Evolutionary conservation across 1,140 invertebrate genomes (phyloP).

Genomic region (Bemisia tabaci): DNA sequence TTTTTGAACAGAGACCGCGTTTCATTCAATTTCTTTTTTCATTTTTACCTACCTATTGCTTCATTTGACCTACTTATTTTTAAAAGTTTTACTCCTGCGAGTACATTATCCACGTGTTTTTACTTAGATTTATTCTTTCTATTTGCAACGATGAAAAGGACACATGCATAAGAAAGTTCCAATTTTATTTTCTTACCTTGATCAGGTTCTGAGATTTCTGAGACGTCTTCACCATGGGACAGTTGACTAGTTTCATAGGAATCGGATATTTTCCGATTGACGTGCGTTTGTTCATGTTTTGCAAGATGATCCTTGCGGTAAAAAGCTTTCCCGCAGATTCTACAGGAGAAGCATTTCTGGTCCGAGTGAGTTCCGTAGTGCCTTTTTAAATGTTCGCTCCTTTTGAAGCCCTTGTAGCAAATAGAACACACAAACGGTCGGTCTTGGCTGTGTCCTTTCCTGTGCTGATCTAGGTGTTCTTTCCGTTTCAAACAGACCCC

Average conservation of each 20-base stretch:
- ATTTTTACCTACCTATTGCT: too few relatives aligned
- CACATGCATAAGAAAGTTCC: too few relatives aligned
- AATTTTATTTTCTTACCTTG: too few relatives aligned
- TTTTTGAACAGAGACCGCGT: too few relatives aligned
- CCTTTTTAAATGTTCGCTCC: constrained; percentile 58
- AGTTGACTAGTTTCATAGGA: not conserved
- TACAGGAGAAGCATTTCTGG: constrained; percentile 48
- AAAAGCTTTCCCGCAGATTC: constrained; percentile 54
- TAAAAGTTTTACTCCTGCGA: too few relatives aligned
- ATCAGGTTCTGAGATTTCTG: too few relatives aligned
- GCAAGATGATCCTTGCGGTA: constrained; percentile 63
- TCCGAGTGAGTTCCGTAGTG: constrained; percentile 63
- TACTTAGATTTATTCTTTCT: too few relatives aligned
- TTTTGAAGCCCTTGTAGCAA: constrained; percentile 56
- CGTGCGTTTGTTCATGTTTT: constrained; percentile 58
- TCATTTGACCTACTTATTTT: too few relatives aligned
- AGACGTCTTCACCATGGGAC: too few relatives aligned
- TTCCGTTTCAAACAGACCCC: constrained; percentile 52
- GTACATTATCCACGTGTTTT: too few relatives aligned
- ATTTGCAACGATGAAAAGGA: too few relatives aligned
- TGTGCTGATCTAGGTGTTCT: constrained; percentile 59
- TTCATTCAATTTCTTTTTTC: too few relatives aligned
- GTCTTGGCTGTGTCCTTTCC: constrained; percentile 57
- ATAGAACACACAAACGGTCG: constrained; percentile 56
- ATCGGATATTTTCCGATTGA: constrained; percentile 37